Conservation (phyloP, 2,888 invertebrate genomes). For the Diarsia dahlii region DNA sequence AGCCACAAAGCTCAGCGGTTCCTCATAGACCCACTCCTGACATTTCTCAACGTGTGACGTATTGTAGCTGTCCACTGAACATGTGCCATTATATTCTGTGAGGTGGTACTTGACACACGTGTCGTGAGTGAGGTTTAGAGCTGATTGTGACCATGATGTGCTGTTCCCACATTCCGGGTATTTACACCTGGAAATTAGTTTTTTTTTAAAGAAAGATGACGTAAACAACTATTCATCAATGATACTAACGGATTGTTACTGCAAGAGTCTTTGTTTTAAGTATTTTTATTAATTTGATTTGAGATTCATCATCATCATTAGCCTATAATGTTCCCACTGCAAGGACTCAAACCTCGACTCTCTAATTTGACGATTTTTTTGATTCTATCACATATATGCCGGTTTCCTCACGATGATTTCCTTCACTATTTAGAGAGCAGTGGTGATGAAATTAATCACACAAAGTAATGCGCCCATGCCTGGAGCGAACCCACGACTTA, state of each 20-base stretch:
- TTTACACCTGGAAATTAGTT: conserved; percentile 45
- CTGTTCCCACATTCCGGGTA: conserved; percentile 51
- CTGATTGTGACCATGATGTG: conserved; percentile 16
- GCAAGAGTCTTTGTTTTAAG: no score
- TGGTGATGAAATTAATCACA: no score
- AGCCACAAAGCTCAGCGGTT: conserved; percentile 54
- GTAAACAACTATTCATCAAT: background rate
- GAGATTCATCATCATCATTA: no score
- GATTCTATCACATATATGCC: no score
- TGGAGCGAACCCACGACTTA: no score
- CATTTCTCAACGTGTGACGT: conserved; percentile 24
- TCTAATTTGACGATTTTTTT: no score
- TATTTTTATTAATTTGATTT: no score
- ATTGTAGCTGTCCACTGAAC: conserved; percentile 38
- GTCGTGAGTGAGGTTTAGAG: conserved; percentile 40
- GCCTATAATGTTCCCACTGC: no score
- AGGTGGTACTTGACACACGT: conserved; percentile 52
- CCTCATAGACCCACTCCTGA: conserved; percentile 48
- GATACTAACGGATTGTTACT: background rate
- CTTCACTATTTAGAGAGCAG: no score
- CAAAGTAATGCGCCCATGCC: no score
- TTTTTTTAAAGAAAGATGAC: background rate
- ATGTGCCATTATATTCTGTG: conserved; percentile 39
- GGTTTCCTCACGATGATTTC: no score
- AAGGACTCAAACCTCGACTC: no score